Percentiles rank a stretch among this genome's conserved stretches.
These are phyloP conservation scores for Hybognathus amarus DNA, from an alignment of 2,797 vertebrate species.

Conservation along the genomic window DNA sequence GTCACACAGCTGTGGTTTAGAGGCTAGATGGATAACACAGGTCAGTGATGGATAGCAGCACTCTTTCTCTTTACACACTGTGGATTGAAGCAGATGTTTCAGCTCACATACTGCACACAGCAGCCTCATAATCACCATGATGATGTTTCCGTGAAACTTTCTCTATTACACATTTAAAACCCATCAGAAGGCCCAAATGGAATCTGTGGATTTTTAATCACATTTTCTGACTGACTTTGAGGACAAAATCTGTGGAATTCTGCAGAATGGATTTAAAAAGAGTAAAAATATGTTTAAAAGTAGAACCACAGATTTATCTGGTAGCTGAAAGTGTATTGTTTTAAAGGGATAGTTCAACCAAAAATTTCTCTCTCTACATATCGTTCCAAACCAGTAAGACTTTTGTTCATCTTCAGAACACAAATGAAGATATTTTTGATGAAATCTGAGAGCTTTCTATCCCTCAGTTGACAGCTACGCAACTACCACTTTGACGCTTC, in stretches of 20 bases:
- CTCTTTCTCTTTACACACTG: slow-evolving; percentile 14
- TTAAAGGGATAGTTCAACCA: neutral
- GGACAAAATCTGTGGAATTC: neutral
- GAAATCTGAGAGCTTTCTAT: no score
- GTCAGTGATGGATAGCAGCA: slow-evolving; percentile 37
- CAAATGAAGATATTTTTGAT: no score
- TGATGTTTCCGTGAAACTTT: slow-evolving; percentile 39
- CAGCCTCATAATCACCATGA: slow-evolving; percentile 46
- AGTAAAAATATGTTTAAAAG: neutral
- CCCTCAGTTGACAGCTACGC: no score
- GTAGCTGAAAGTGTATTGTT: neutral
- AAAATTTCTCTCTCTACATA: neutral
- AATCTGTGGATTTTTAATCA: neutral
- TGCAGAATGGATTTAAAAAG: neutral
- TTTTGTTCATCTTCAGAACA: no score
- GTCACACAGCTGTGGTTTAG: slow-evolving; percentile 68
- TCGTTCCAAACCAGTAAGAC: no score
- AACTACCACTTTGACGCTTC: no score
- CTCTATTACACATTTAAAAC: slow-evolving; percentile 33
- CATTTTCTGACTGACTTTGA: slow-evolving; percentile 2
- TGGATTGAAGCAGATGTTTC: slow-evolving; percentile 48
- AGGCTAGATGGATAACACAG: slow-evolving; percentile 57
- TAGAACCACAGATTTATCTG: neutral
- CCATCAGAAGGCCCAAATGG: slow-evolving; percentile 22
- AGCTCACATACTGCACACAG: slow-evolving; percentile 52